Evolutionary conservation across 2,888 invertebrate genomes (phyloP).

Genomic region (Eupeodes luniger): DNA sequence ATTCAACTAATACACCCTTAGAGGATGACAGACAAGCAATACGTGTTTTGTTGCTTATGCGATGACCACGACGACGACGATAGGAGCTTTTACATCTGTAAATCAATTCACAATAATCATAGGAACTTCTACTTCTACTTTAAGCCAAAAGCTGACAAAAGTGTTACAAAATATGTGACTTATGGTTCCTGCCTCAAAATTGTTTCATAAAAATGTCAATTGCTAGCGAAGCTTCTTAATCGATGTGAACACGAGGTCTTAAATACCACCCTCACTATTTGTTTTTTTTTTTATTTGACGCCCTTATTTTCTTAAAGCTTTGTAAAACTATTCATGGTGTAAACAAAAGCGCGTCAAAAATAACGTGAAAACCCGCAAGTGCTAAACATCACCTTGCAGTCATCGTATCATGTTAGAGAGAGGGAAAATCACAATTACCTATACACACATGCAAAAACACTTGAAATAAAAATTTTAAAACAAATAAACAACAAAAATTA

Average conservation of each 20-base stretch:
- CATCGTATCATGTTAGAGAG: constrained; percentile 40
- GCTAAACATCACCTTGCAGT: constrained; percentile 72
- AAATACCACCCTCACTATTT: not conserved
- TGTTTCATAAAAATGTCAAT: not conserved
- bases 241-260: not conserved
- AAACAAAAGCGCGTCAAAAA: constrained; percentile 56
- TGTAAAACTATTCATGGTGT: constrained; percentile 19
- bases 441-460: constrained; percentile 25
- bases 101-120: constrained; percentile 56
- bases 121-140: constrained; percentile 34
- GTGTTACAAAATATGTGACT: not conserved
- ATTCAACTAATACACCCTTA: constrained; percentile 46
- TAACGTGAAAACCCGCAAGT: constrained; percentile 72
- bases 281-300: constrained; percentile 16
- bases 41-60: not conserved
- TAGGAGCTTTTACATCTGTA: constrained; percentile 52
- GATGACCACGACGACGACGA: constrained; percentile 16
- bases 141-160: constrained; percentile 47
- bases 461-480: constrained; percentile 5
- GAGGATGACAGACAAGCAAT: constrained; percentile 20
- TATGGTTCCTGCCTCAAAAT: constrained; percentile 42
- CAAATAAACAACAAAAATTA: constrained; percentile 17
- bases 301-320: constrained; percentile 47
- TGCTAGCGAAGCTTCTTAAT: not conserved
- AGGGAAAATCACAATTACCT: constrained; percentile 37